These are phyloP conservation scores for Erpetoichthys calabaricus DNA, from an alignment of 2,797 vertebrate genomes.

Conservation along the genomic window DNA sequence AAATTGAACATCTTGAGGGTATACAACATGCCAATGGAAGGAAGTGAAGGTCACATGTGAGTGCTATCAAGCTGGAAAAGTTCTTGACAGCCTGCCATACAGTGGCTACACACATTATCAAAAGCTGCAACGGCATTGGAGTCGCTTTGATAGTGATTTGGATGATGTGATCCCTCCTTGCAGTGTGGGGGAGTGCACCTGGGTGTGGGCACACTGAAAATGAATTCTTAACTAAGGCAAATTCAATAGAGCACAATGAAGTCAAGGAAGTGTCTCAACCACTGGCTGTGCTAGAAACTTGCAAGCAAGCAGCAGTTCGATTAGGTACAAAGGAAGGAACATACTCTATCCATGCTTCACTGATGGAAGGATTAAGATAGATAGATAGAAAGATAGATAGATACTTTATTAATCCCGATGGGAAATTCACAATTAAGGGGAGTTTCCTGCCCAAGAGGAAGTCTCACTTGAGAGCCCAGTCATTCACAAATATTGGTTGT, in stretches of 20 bases:
- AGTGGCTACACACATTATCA: not conserved
- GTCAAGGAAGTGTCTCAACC: too few relatives aligned
- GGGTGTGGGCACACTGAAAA: too few relatives aligned
- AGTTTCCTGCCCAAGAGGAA: not conserved
- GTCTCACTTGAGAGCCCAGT: constrained; percentile 1
- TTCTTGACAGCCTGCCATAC: not conserved
- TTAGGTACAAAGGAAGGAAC: not conserved
- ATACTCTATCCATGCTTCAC: not conserved
- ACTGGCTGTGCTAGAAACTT: not conserved
- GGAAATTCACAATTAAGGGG: too few relatives aligned
- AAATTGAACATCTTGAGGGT: not conserved
- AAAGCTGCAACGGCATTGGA: not conserved
- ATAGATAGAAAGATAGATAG: too few relatives aligned
- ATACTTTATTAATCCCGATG: too few relatives aligned
- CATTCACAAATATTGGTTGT: not conserved
- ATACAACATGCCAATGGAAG: not conserved
- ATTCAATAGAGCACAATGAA: too few relatives aligned
- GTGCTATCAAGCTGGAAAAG: too few relatives aligned
- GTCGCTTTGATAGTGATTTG: not conserved
- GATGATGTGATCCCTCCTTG: too few relatives aligned
- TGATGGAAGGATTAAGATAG: not conserved
- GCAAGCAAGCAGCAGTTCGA: not conserved
- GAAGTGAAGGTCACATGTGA: too few relatives aligned
- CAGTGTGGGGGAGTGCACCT: not conserved
- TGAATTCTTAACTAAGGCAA: too few relatives aligned